These are phyloP conservation scores for Temnothorax nylanderi DNA, from an alignment of 1,140 invertebrate species.

Conservation along the genomic window DNA sequence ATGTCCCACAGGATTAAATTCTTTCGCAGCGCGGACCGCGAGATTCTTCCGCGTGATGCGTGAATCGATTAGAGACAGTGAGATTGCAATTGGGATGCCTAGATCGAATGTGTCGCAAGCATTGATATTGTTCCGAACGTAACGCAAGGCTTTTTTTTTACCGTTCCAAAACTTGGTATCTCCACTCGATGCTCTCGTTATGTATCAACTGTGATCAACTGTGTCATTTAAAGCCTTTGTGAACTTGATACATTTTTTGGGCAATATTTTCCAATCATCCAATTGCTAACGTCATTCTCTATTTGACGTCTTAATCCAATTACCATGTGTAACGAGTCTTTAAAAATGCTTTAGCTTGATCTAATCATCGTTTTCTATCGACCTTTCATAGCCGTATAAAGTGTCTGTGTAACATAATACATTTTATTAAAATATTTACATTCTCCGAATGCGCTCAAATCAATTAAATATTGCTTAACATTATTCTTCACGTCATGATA, in stretches of 20 bases:
- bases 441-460: too few species aligned
- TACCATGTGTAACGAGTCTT: neutral
- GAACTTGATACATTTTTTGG: neutral
- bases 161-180: conserved; percentile 2
- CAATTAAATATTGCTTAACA: neutral
- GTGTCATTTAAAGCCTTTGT: too few species aligned
- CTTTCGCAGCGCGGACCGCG: neutral
- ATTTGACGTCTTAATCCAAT: conserved; percentile 4
- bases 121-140: too few species aligned
- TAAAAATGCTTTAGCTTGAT: neutral
- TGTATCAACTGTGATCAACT: neutral
- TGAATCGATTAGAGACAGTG: neutral
- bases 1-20: neutral
- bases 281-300: neutral
- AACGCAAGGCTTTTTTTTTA: too few species aligned
- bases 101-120: neutral
- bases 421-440: too few species aligned
- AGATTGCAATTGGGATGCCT: neutral
- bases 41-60: neutral
- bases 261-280: neutral
- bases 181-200: neutral
- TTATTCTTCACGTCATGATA: neutral
- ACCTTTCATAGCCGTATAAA: neutral
- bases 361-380: neutral
- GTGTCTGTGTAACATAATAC: neutral